These are phyloP conservation scores for Arothron firmamentum DNA, from an alignment of 2,113 vertebrate species.

Conservation along the genomic window DNA sequence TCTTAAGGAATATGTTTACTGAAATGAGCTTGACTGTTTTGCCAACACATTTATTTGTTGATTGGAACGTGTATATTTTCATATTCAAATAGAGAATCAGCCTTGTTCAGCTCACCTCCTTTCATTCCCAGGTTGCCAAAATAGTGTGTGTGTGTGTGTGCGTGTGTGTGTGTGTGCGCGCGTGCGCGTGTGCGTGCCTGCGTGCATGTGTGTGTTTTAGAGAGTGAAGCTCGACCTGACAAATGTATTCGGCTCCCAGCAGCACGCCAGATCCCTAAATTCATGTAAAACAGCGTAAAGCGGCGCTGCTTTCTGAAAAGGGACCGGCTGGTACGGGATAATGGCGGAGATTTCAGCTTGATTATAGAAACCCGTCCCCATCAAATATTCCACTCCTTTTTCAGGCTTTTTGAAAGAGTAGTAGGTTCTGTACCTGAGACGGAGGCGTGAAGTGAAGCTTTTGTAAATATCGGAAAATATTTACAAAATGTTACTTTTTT, in stretches of 20 bases:
- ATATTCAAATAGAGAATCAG: slow-evolving; percentile 18
- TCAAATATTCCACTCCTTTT: slow-evolving; percentile 67
- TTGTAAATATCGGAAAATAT: background rate
- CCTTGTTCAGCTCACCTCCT: slow-evolving; percentile 9
- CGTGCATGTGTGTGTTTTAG: background rate
- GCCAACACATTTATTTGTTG: slow-evolving; percentile 15
- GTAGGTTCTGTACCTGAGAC: slow-evolving; percentile 38
- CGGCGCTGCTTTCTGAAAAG: slow-evolving; percentile 65
- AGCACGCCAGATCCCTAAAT: slow-evolving; percentile 52
- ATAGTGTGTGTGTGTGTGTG: background rate
- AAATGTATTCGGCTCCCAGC: slow-evolving; percentile 69
- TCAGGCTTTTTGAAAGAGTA: slow-evolving; percentile 18
- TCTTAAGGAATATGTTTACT: background rate
- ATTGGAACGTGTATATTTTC: slow-evolving; percentile 20
- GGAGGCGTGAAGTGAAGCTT: background rate
- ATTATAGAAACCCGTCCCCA: slow-evolving; percentile 66
- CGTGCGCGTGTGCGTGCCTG: too few relatives aligned
- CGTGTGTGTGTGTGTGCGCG: too few relatives aligned
- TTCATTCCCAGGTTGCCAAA: slow-evolving; percentile 38
- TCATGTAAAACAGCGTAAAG: slow-evolving; percentile 69
- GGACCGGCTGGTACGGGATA: slow-evolving; percentile 68
- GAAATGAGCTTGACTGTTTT: background rate
- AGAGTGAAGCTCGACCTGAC: slow-evolving; percentile 49
- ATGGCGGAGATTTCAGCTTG: slow-evolving; percentile 70
- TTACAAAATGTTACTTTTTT: background rate